Evolutionary conservation across 2,888 invertebrate species (phyloP).

Genomic region (Tanaodytes sp.): DNA sequence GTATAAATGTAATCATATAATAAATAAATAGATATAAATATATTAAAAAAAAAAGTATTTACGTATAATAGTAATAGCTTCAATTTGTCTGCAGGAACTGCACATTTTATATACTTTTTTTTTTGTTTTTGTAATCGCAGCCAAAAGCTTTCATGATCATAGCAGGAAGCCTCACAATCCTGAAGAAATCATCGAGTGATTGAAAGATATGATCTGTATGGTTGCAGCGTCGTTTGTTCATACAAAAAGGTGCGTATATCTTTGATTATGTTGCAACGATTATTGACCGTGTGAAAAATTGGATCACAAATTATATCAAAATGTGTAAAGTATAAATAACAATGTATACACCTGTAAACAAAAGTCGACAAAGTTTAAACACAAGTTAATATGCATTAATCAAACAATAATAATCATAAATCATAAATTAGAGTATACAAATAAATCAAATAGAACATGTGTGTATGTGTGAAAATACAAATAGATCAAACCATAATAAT

Average conservation of each 20-base stretch:
- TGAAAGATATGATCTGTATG: conserved; percentile 63
- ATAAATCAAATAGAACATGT: not conserved
- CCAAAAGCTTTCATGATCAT: conserved; percentile 59
- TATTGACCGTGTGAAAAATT: conserved; percentile 15
- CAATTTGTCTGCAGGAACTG: conserved; percentile 69
- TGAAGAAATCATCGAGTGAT: conserved; percentile 63
- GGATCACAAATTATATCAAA: conserved; percentile 28
- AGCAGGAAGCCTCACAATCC: conserved; percentile 58
- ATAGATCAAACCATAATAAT: conserved; percentile 2
- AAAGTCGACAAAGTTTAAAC: conserved; percentile 59
- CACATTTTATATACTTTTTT: conserved; percentile 60
- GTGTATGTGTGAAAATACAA: not conserved
- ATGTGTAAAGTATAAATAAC: conserved; percentile 30
- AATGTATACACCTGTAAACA: conserved; percentile 67
- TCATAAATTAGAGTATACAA: not conserved
- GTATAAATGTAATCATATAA: not conserved
- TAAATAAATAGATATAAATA: conserved; percentile 12
- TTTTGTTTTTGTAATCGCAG: conserved; percentile 62
- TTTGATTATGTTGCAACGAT: conserved; percentile 22
- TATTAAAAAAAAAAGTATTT: conserved; percentile 57
- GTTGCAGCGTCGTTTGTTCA: conserved; percentile 35
- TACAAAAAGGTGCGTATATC: conserved; percentile 15
- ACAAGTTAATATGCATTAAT: conserved; percentile 24
- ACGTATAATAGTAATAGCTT: conserved; percentile 57
- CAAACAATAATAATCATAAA: conserved; percentile 24